phyloP scores from a whole-genome alignment of 1,140 invertebrate species.

The Euglossa dilemma region DNA sequence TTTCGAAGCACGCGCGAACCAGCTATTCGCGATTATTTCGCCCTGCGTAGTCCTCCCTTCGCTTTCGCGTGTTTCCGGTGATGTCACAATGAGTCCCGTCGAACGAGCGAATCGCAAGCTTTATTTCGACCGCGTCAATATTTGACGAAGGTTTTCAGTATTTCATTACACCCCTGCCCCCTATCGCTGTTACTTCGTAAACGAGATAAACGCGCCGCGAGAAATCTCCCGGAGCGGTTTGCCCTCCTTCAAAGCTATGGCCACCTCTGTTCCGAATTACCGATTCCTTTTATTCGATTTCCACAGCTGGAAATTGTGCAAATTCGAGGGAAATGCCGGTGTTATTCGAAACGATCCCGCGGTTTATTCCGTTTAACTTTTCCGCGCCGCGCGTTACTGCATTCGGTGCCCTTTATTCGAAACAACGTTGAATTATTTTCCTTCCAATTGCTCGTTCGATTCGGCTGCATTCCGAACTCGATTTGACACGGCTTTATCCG shows the following conservation, averaged over 20 bases:
- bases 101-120: conserved; percentile 44
- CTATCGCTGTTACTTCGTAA: not conserved
- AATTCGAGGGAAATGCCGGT: not conserved
- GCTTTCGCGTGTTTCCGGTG: too few species aligned
- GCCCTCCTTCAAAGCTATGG: not conserved
- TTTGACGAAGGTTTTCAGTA: conserved; percentile 48
- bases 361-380: not conserved
- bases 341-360: not conserved
- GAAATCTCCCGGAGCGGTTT: not conserved
- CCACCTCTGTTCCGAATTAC: not conserved
- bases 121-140: conserved; percentile 49
- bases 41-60: too few species aligned
- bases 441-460: not conserved
- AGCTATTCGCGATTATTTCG: not conserved
- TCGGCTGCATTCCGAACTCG: too few species aligned
- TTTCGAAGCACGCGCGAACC: not conserved
- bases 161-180: conserved; percentile 37
- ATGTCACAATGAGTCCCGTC: conserved; percentile 42
- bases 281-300: not conserved
- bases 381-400: not conserved
- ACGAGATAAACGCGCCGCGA: conserved; percentile 18
- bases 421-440: not conserved
- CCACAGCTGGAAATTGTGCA: not conserved
- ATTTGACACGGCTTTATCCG: too few species aligned
- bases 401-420: not conserved